Evolutionary conservation across 2,113 vertebrate genomes (phyloP), one percentile per base, ranked within the genome.

Genomic region (Physeter macrocephalus): DNA sequence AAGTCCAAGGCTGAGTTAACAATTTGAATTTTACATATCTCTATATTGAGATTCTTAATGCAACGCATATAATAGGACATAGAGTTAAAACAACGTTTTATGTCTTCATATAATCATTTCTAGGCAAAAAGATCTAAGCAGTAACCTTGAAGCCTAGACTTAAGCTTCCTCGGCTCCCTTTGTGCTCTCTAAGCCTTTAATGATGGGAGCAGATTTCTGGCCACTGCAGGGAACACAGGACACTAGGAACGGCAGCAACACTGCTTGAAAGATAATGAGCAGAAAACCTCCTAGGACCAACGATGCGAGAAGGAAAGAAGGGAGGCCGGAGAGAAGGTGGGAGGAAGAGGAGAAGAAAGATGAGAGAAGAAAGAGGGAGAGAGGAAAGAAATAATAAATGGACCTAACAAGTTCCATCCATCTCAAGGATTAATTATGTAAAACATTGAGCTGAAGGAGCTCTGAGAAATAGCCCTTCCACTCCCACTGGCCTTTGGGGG

Each of bases 221-320:
- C 62, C 54, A 72, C 67, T 23, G 36, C 52, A 82, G 31, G 61
- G n/a, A 87, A 64, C 75, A 62, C 34, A 18, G 43, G 74, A 78
- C 3, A 6, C 84, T 57, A 89, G 5, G 2, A 54, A 20, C 3
- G 39, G 20, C 49, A 90, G 43, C 62, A 75, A 46, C n/a, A 41
- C 29, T 34, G 87, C 52, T 64, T 69, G 90, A 85, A 93, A 96
- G 84, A 88, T 62, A 90, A 78, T 52, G 52, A 95, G 78, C 39
- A 86, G 87, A 85, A 82, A 84, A 59, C 49, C 41, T 86, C 29
- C 34, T 64, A 69, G 18, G 72, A 84, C 64, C 86, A 86, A 81
- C 77, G 52, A 75, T 14, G 29, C 34, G 54, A 62, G 80, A 43
- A 75, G 20, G 49, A 43, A 82, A 90, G 57, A 49, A 84, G 29